phyloP scores from a whole-genome alignment of 1,140 invertebrate genomes.

The Procambarus virginalis region DNA sequence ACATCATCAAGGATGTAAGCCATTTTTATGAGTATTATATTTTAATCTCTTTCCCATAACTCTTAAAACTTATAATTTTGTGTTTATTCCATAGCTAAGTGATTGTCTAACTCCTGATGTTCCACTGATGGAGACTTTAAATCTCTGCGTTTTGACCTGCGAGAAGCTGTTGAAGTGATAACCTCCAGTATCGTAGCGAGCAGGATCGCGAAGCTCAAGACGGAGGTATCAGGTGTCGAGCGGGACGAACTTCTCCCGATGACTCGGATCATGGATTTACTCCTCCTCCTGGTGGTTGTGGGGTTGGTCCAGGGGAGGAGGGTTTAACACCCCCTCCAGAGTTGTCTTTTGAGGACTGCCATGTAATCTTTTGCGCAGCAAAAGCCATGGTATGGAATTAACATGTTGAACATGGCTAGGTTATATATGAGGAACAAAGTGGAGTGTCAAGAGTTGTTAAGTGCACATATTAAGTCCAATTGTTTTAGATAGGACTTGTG shows the following conservation, averaged over 20 bases:
- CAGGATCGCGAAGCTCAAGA: conserved; percentile 35
- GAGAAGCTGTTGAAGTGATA: conserved; percentile 76
- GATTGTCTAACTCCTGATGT: conserved; percentile 73
- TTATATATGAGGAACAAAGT: background rate
- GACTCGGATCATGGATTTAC: conserved; percentile 39
- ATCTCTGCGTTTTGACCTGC: conserved; percentile 74
- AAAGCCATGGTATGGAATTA: background rate
- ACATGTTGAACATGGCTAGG: background rate
- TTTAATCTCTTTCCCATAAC: too few species aligned
- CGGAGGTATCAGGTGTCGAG: background rate
- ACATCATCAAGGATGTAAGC: too few species aligned
- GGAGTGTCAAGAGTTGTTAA: background rate
- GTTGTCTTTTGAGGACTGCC: conserved; percentile 43
- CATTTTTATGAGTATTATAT: too few species aligned
- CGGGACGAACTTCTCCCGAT: conserved; percentile 22
- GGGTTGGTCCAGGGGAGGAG: conserved; percentile 49
- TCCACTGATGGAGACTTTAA: conserved; percentile 58
- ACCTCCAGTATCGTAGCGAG: conserved; percentile 73
- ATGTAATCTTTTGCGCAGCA: background rate
- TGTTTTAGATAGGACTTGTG: conserved; percentile 43
- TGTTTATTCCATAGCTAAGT: conserved; percentile 23
- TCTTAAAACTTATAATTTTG: background rate
- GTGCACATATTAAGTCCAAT: conserved; percentile 22
- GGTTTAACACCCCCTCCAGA: conserved; percentile 58
- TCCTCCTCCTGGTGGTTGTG: conserved; percentile 50